Evolutionary conservation across 2,113 vertebrate species (phyloP), one percentile per base, ranked within the genome.

Genomic region (Myotis lucifugus): DNA sequence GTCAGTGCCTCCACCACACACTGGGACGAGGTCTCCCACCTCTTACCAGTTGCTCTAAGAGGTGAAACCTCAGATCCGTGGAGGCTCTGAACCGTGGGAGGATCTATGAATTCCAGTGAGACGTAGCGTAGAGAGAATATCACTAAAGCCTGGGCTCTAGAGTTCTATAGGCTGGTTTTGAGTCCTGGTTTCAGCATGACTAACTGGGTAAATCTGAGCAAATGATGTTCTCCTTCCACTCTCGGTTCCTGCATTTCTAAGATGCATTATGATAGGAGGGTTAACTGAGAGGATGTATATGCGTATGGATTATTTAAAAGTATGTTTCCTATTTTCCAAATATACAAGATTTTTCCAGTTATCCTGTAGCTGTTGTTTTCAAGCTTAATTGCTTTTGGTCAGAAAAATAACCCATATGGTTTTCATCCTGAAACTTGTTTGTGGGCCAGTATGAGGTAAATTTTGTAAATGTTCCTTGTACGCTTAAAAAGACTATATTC

Each of bases 401-500:
- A 64, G 73, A 87, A 25, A 89, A 91, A 91, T 84, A 52, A 82
- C 59, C 37, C 54, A n/a, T 46, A 2, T 76, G 81, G 29, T 88
- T 92, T 89, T 56, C 4, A 52, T 70, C 25, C 84, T 64, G 85
- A 69, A 87, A 85, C 34, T 17, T 90, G 42, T 52, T 83, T 78
- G 25, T 70, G 90, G 76, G 34, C 61, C 61, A 64, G 19, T 15
- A 10, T 70, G 50, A 90, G 27, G 56, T 93, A 34, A 25, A 0
- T 84, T 89, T 95, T 95, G 29, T 78, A 69, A 89, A 74, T 90
- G 64, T 79, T 59, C 59, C 34, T 46, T 48, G 32, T 23, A 72
- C 27, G 29, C 59, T 89, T 93, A n/a, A 77, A 90, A 86, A 67
- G 37, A 37, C 61, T 37, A 34, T 76, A 15, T 70, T 72, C 85